Evolutionary conservation across 2,113 vertebrate genomes (phyloP).

Genomic region (Romanogobio albipinnatus): DNA sequence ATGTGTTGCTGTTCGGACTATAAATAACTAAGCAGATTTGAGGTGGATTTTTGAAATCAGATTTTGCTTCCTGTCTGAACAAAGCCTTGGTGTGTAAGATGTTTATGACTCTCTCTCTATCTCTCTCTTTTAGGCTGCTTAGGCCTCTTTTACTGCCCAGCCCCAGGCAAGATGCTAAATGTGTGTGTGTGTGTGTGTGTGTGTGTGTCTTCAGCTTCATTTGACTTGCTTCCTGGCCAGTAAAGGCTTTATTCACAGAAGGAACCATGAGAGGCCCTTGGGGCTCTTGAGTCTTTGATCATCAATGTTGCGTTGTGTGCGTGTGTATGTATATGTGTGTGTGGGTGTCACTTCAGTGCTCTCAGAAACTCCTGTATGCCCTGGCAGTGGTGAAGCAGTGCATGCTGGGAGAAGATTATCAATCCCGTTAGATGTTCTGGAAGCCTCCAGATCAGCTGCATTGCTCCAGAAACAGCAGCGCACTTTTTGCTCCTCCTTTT

Average conservation of each 20-base stretch:
- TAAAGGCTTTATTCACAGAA: constrained; percentile 39
- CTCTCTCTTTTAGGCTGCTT: not conserved
- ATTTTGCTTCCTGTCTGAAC: constrained; percentile 13
- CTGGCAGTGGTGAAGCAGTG: not conserved
- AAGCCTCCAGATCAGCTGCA: not conserved
- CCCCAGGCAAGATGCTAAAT: constrained; percentile 9
- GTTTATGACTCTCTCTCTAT: not conserved
- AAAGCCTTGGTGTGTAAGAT: constrained; percentile 9
- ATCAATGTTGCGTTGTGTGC: constrained; percentile 17
- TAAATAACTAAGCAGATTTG: not conserved
- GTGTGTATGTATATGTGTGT: constrained; percentile 24
- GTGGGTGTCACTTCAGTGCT: constrained; percentile 2
- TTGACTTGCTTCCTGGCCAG: constrained; percentile 34
- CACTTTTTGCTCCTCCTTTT: constrained; percentile 5
- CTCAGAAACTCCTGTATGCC: constrained; percentile 31
- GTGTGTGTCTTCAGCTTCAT: constrained; percentile 34
- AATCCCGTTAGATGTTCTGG: not conserved
- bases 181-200: constrained; percentile 10
- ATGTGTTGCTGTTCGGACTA: not conserved
- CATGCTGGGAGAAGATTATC: not conserved
- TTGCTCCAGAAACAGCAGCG: not conserved
- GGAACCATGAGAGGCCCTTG: constrained; percentile 42
- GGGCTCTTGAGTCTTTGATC: constrained; percentile 30
- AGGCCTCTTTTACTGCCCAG: constrained; percentile 29
- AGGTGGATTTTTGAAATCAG: not conserved